Base-by-base conservation (phyloP, 2,888 invertebrate genomes). In the Lacanobia wlatinum region DNA sequence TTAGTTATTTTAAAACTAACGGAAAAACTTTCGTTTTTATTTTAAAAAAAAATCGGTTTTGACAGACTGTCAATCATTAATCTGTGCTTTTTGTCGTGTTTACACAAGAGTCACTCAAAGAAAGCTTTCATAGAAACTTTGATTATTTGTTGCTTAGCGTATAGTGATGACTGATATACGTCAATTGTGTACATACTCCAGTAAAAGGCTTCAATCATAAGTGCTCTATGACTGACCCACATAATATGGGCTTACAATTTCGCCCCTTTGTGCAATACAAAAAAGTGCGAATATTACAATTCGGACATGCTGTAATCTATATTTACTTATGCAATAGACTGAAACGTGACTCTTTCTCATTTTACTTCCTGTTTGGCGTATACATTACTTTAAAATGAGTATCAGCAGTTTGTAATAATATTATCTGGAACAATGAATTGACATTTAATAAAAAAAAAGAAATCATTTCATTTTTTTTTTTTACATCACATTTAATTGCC, bases 1-100 rank as follows among this genome's bases (percentile, higher is more conserved):
- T 74, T 70, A 46, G 5, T 28, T 75, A 62, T 62, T 75, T 38
- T 38, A 4, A 48, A 64, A 55, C 1, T 14, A 18, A 0, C 5
- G 6, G 6, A 21, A 70, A 43, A n/a, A 9, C 6, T 34, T 38
- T 12, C 0, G 10, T 9, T 6, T n/a, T 28, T 28, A 38, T 8
- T 52, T 23, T 48, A n/a, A 18, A 43, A 28, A 53, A 59, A 52
- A 7, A 9, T 34, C n/a, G 34, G 6, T 43, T 2, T 50, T 16
- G 16, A 46, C 2, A 28, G 0, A 43, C 23, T 12, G 1, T 23
- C 8, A 28, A 21, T 14, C 2, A 7, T 18, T 43, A 2, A 53
- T 40, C 50, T 10, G 16, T 61, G 3, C 21, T 50, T 0, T 1
- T 9, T 61, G 8, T 52, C 38, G 18, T 18, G 46, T 48, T 16